A percentile compares a stretch with the other conserved stretches of the same genome.
These are phyloP conservation scores for Hydractinia echinata DNA, from an alignment of 30 jellyfish, hydroid and myxozoan species.

Conservation along the genomic window DNA sequence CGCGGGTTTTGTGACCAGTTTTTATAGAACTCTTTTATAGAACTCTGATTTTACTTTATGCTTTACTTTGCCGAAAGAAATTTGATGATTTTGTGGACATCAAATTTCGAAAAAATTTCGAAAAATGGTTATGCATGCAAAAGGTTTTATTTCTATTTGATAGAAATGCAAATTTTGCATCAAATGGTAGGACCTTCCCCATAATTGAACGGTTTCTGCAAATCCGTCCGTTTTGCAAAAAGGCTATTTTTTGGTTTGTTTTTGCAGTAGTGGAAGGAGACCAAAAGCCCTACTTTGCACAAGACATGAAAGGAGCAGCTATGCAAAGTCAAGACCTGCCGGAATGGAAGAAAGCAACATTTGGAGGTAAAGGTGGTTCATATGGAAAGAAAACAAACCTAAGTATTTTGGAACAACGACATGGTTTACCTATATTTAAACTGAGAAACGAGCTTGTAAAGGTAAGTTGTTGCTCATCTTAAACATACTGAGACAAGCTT, in stretches of 20 bases:
- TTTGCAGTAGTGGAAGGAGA: constrained; percentile 89
- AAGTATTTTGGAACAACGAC: constrained; percentile 88
- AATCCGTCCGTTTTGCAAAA: not conserved
- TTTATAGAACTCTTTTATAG: too few relatives aligned
- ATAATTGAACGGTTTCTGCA: not conserved
- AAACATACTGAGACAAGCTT: not conserved
- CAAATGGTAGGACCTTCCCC: too few relatives aligned
- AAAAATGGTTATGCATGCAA: too few relatives aligned
- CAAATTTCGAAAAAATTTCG: too few relatives aligned
- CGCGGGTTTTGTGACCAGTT: too few relatives aligned
- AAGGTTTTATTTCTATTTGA: too few relatives aligned
- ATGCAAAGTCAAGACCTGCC: constrained; percentile 87
- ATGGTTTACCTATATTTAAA: constrained; percentile 83
- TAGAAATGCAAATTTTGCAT: too few relatives aligned
- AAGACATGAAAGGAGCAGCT: constrained; percentile 81
- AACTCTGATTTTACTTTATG: too few relatives aligned
- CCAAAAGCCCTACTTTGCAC: constrained; percentile 95
- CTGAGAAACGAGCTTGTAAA: constrained; percentile 74
- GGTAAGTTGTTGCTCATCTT: constrained; percentile 26
- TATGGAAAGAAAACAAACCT: constrained; percentile 78
- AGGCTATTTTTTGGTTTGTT: not conserved
- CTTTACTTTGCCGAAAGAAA: too few relatives aligned
- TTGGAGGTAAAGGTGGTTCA: constrained; percentile 93
- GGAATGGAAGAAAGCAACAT: constrained; percentile 98
- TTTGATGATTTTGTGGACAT: too few relatives aligned